Evolutionary conservation across 2,888 invertebrate genomes (phyloP).

Genomic region (Mythimna loreyi): DNA sequence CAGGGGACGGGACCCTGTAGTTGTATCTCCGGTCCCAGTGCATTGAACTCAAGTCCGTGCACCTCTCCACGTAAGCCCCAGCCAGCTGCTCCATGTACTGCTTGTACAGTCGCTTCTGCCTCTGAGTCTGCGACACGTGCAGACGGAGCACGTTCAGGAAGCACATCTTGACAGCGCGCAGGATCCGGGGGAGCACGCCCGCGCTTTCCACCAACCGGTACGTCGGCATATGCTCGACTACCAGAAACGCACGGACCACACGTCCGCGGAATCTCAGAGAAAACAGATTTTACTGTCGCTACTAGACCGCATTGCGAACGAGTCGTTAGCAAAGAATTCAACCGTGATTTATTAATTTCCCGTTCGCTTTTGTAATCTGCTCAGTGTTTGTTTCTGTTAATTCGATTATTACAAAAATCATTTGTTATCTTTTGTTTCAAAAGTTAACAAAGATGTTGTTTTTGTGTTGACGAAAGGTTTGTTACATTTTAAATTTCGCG

Average conservation of each 20-base stretch:
- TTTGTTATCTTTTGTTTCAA: slow-evolving; percentile 82
- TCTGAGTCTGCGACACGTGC: slow-evolving; percentile 89
- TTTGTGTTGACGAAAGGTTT: slow-evolving; percentile 22
- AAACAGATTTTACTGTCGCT: slow-evolving; percentile 78
- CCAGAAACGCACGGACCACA: slow-evolving; percentile 65
- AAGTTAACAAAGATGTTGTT: slow-evolving; percentile 83
- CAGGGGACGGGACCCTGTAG: slow-evolving; percentile 76
- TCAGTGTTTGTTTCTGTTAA: slow-evolving; percentile 36
- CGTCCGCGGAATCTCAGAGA: slow-evolving; percentile 79
- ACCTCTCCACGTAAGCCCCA: slow-evolving; percentile 86
- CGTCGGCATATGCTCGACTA: slow-evolving; percentile 81
- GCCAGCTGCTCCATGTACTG: slow-evolving; percentile 88
- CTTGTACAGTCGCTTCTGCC: slow-evolving; percentile 88
- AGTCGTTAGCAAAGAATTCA: slow-evolving; percentile 78
- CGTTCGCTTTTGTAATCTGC: slow-evolving; percentile 62
- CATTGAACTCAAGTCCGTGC: slow-evolving; percentile 79
- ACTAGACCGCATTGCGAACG: slow-evolving; percentile 72
- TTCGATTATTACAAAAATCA: slow-evolving; percentile 68
- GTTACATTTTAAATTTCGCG: slow-evolving; percentile 68
- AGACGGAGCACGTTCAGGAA: slow-evolving; percentile 90
- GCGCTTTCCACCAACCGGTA: slow-evolving; percentile 78
- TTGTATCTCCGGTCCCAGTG: slow-evolving; percentile 79
- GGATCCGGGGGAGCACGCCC: slow-evolving; percentile 70
- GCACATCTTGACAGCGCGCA: slow-evolving; percentile 86
- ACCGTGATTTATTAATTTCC: slow-evolving; percentile 72